These are phyloP conservation scores for Mionectes olivaceus DNA, from an alignment of 2,797 vertebrate species.

Conservation along the genomic window DNA sequence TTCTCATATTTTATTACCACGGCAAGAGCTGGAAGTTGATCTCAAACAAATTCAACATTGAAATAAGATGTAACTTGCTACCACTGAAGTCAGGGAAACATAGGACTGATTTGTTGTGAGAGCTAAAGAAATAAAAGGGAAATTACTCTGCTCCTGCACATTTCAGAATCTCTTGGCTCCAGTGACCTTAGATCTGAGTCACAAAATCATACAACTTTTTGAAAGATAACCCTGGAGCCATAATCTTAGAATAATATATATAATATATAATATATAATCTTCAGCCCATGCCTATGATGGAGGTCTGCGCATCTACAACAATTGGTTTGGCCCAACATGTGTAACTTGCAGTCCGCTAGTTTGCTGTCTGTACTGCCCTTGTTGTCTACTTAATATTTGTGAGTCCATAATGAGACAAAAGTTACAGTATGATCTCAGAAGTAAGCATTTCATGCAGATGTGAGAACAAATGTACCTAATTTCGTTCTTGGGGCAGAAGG, in stretches of 20 bases:
- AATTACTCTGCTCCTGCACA: background rate
- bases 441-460: background rate
- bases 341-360: background rate
- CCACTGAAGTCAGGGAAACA: background rate
- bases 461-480: background rate
- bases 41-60: slow-evolving; percentile 30
- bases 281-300: background rate
- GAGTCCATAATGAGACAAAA: background rate
- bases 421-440: background rate
- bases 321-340: background rate
- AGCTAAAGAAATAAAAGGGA: background rate
- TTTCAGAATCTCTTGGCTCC: background rate
- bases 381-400: background rate
- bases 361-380: background rate
- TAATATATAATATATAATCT: background rate
- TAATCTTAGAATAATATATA: background rate
- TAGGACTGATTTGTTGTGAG: background rate
- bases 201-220: background rate
- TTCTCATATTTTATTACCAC: slow-evolving; percentile 35
- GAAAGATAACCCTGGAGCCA: background rate
- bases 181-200: background rate
- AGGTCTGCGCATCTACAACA: background rate
- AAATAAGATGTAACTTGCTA: slow-evolving; percentile 38
- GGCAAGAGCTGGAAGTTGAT: slow-evolving; percentile 19
- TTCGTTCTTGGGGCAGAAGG: background rate